Base-by-base conservation (phyloP, 2,113 vertebrate genomes). In the Pseudopodoces humilis region DNA sequence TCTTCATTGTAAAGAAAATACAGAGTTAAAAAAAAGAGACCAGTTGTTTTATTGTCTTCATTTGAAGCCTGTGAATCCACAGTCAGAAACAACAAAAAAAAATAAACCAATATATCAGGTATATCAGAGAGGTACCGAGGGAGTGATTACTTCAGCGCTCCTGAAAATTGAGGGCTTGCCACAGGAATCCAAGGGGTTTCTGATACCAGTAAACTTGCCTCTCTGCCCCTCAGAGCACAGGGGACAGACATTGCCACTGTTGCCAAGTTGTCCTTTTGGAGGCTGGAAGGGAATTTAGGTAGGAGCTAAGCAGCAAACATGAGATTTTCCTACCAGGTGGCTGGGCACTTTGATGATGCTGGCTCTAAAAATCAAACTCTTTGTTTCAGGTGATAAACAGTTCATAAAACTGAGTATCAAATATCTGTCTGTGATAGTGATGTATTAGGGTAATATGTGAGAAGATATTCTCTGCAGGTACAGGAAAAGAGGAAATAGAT, bases 221-320 rank as follows among this genome's bases (percentile, higher is more conserved):
- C 25, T 92, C 2, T 3, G 17, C 2, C 20, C 5, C 5, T 50
- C 11, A 21, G 58, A 21, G 13, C 33, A 47, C 10, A 35, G 43
- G 55, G 49, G 24, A 44, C 20, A 13, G 3, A 3, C 0, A 0
- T 16, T 58, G 43, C 13, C 3, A 4, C 31, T 52, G 31, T 33
- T 56, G 24, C 27, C 19, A 47, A 14, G 11, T 5, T 81, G 50
- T 10, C 10, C 13, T 78, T 28, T 22, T 2, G 2, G n/a, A 82
- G n/a, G 8, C 14, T 52, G 55, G 12, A 39, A 59, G 24, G 6
- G 19, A 43, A 10, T 47, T 67, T 35, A 33, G 25, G 11, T 6
- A 59, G 39, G 11, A 70, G 22, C 19, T 58, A 60, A 49, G 31
- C 13, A 41, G 71, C 20, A 74, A 63, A 6, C 3, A 0, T 7